Evolutionary conservation across 2,797 vertebrate genomes (phyloP).

Genomic region (Gastrophryne carolinensis): DNA sequence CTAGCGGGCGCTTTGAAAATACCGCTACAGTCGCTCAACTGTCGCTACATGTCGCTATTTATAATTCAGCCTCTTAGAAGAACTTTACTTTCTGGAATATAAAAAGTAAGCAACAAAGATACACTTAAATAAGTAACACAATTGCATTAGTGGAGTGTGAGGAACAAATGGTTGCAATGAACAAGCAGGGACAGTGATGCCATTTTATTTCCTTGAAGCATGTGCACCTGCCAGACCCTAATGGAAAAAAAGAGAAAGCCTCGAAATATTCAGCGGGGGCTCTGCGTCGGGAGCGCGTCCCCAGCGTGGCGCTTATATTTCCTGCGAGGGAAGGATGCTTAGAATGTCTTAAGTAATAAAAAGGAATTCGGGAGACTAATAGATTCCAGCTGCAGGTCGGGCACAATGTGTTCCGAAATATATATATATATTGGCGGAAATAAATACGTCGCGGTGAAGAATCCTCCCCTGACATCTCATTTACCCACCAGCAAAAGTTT

Average conservation of each 20-base stretch:
- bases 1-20: too few relatives aligned
- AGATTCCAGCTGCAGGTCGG: constrained; percentile 5
- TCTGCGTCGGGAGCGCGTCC: background rate
- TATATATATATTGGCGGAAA: too few relatives aligned
- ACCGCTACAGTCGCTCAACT: too few relatives aligned
- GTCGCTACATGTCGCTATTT: too few relatives aligned
- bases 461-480: background rate
- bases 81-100: too few relatives aligned
- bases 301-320: background rate
- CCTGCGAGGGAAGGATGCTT: background rate
- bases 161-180: too few relatives aligned
- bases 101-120: too few relatives aligned
- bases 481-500: background rate
- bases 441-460: background rate
- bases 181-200: background rate
- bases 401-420: background rate
- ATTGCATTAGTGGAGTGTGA: too few relatives aligned
- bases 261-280: background rate
- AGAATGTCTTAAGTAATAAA: constrained; percentile 4
- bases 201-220: background rate
- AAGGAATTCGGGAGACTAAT: background rate
- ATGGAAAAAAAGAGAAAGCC: constrained; percentile 17
- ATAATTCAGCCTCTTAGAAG: too few relatives aligned
- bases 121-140: too few relatives aligned
- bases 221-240: constrained; percentile 31